phyloP scores from a whole-genome alignment of 2,888 invertebrate genomes.

The Rhagonycha fulva region DNA sequence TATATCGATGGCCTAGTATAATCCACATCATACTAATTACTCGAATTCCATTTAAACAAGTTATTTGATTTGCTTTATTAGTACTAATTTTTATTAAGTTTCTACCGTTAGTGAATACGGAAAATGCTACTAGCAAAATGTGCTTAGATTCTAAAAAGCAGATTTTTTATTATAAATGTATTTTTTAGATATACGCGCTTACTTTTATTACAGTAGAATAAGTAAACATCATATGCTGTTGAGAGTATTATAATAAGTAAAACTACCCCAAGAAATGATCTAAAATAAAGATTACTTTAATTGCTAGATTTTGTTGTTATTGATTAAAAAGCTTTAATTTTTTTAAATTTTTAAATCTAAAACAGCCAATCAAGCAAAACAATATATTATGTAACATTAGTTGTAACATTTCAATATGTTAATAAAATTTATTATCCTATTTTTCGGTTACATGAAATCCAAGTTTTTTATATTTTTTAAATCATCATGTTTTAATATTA shows the following conservation, averaged over 20 bases:
- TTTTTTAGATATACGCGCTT: conserved; percentile 3
- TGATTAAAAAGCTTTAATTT: too few relatives aligned
- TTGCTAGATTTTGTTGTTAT: too few relatives aligned
- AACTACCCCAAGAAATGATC: conserved; percentile 12
- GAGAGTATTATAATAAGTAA: conserved; percentile 25
- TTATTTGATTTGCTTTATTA: conserved; percentile 46
- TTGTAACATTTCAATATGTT: too few relatives aligned
- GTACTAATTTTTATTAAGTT: conserved; percentile 53
- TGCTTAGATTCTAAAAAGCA: conserved; percentile 31
- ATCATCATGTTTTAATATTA: too few relatives aligned
- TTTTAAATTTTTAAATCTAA: background rate
- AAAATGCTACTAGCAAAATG: conserved; percentile 45
- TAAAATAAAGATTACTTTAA: background rate
- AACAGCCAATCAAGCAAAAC: too few relatives aligned
- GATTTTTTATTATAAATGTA: background rate
- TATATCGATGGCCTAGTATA: conserved; percentile 50
- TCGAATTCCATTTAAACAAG: conserved; percentile 56
- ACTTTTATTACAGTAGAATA: conserved; percentile 28
- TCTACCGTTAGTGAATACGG: conserved; percentile 54
- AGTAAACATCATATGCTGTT: conserved; percentile 32
- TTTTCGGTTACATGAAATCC: too few relatives aligned
- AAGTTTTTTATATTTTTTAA: too few relatives aligned
- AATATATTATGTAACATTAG: background rate
- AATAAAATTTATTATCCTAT: too few relatives aligned
- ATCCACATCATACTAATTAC: conserved; percentile 59